A percentile compares a stretch with the other conserved stretches of the same genome.
These are phyloP conservation scores for Drosophila rufa DNA, from an alignment of 1,140 invertebrate genomes.

Conservation along the genomic window DNA sequence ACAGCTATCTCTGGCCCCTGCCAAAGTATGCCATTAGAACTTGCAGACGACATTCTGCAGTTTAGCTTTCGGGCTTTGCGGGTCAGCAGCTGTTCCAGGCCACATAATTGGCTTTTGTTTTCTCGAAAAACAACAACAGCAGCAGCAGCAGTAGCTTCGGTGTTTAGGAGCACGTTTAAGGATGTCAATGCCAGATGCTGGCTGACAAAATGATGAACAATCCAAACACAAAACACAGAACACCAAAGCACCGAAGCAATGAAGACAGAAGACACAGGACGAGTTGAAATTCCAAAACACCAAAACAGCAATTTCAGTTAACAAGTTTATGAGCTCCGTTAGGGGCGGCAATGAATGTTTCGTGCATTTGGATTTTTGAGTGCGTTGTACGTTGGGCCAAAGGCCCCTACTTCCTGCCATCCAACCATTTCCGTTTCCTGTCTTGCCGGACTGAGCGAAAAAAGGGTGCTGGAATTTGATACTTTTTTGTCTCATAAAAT, in stretches of 20 bases:
- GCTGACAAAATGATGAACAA: constrained; percentile 70
- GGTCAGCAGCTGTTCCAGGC: constrained; percentile 26
- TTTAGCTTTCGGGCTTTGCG: constrained; percentile 16
- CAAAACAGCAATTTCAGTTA: constrained; percentile 69
- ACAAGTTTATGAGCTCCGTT: constrained; percentile 70
- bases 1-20: background rate
- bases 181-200: constrained; percentile 60
- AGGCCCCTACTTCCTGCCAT: constrained; percentile 2
- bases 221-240: constrained; percentile 40
- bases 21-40: constrained; percentile 41
- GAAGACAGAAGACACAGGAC: constrained; percentile 20
- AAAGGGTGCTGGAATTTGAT: no score
- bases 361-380: constrained; percentile 64
- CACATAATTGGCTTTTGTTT: constrained; percentile 61
- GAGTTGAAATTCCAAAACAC: constrained; percentile 24
- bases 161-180: constrained; percentile 58
- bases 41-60: constrained; percentile 16
- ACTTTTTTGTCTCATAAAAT: background rate
- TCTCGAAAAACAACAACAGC: constrained; percentile 15
- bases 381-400: constrained; percentile 13
- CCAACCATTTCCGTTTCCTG: constrained; percentile 18
- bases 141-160: background rate
- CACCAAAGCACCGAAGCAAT: constrained; percentile 18
- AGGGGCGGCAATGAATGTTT: constrained; percentile 31
- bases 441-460: constrained; percentile 3